Evolutionary conservation across 2,797 vertebrate species (phyloP), one percentile per base, ranked within the genome.

Genomic region (Acridotheres tristis): DNA sequence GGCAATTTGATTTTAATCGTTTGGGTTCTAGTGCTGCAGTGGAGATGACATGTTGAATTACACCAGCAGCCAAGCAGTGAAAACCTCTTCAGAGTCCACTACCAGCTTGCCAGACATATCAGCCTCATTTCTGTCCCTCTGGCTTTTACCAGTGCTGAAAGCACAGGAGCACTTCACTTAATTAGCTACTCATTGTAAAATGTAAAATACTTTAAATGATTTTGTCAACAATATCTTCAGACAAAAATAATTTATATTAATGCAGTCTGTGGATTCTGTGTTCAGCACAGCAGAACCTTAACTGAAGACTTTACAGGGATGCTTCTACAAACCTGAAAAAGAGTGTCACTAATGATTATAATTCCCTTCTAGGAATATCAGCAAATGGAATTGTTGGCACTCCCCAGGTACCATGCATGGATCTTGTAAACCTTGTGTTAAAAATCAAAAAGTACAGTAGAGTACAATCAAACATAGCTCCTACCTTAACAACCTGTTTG

Each of bases 401-500:
- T 84, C 19, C 42, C 38, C 63, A 63, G 21, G 40, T 32, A 62
- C 22, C 50, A 22, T 0, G 2, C 16, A 23, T 11, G 13, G 50
- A 72, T 29, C 50, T 50, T 38, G 34, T 69, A 88, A 80, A 83
- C 4, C 23, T 63, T 21, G 36, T 45, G 50, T 66, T 55, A 71
- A 81, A 88, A 91, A 83, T 12, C 29, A 87, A 4, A 42, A 61
- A 25, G n/a, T 21, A 48, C 29, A 73, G 34, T 16, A 23, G 1
- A 48, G 14, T 32, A 23, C 29, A 48, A 40, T 2, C 26, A 84
- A 72, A 72, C 32, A 8, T 1, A 8, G 55, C 16, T 54, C 79
- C 59, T 96, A 99, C 99, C 99, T 97, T 96, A 79, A 99, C 97
- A 89, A 99, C 98, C 86, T 98, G 98, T 89, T 99, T 99, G 90